phyloP scores from a whole-genome alignment of 1,140 invertebrate species.

The Neuroterus valhalla region DNA sequence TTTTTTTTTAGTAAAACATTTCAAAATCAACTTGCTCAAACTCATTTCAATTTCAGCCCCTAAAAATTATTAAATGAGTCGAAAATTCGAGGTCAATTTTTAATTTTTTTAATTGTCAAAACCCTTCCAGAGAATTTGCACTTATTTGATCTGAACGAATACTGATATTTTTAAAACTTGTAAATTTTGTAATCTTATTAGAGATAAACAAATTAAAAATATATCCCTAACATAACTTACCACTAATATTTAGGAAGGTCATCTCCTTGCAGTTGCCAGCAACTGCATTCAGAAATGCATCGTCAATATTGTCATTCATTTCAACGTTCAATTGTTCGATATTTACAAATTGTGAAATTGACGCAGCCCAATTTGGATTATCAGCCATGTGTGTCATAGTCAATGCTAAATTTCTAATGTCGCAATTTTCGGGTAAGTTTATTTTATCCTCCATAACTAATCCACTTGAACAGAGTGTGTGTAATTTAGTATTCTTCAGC shows the following conservation, averaged over 20 bases:
- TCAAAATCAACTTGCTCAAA: no score
- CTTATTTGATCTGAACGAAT: no score
- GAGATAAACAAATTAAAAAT: no score
- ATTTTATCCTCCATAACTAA: background rate
- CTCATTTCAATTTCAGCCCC: no score
- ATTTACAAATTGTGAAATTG: background rate
- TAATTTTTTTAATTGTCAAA: no score
- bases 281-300: background rate
- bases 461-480: conserved; percentile 9
- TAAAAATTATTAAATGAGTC: no score
- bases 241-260: background rate
- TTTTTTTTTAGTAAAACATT: no score
- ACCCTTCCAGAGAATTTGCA: no score
- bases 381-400: background rate
- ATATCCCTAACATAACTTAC: background rate
- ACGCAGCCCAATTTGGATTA: background rate
- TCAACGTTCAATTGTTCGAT: conserved; percentile 5
- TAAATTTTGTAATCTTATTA: no score
- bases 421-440: background rate
- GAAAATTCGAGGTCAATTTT: no score
- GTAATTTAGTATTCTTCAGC: background rate
- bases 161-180: no score
- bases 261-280: background rate
- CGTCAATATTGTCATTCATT: conserved; percentile 14
- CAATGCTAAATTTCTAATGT: background rate